phyloP scores from a whole-genome alignment of 2,113 vertebrate species.

The Hyperopisus bebe region DNA sequence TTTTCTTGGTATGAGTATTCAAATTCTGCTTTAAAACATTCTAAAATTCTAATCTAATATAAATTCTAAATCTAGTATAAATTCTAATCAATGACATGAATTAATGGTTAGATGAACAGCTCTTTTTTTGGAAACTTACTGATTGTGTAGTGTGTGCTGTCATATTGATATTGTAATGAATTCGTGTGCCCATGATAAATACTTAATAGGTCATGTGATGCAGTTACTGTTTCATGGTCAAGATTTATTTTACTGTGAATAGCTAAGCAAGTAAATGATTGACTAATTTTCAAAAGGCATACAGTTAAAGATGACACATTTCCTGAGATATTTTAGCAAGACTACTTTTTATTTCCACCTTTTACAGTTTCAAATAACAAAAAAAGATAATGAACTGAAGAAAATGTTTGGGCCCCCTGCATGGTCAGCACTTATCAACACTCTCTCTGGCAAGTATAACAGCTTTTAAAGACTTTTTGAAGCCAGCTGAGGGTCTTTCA shows the following conservation, averaged over 20 bases:
- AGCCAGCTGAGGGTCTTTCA: not conserved
- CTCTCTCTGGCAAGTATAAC: not conserved
- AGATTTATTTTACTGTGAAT: not conserved
- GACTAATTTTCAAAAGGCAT: not conserved
- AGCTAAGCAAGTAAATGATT: not conserved
- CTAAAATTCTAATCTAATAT: not conserved
- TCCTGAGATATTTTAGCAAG: not conserved
- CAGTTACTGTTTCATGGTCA: not conserved
- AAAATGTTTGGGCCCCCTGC: not conserved
- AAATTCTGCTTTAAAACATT: not conserved
- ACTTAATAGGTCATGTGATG: not conserved
- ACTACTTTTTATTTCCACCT: not conserved
- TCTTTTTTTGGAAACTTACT: not conserved
- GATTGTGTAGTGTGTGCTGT: not conserved
- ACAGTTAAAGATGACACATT: not conserved
- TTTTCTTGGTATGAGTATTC: not conserved
- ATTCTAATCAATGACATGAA: not conserved
- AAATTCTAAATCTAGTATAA: not conserved
- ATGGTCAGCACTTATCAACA: not conserved
- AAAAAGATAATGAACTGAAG: not conserved
- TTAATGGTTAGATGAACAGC: not conserved
- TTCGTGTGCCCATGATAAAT: not conserved
- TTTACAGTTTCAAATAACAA: not conserved
- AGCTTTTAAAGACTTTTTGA: not conserved
- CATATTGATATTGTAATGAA: not conserved